Base-by-base conservation (phyloP, 2,797 vertebrate genomes). In the Betta splendens region DNA sequence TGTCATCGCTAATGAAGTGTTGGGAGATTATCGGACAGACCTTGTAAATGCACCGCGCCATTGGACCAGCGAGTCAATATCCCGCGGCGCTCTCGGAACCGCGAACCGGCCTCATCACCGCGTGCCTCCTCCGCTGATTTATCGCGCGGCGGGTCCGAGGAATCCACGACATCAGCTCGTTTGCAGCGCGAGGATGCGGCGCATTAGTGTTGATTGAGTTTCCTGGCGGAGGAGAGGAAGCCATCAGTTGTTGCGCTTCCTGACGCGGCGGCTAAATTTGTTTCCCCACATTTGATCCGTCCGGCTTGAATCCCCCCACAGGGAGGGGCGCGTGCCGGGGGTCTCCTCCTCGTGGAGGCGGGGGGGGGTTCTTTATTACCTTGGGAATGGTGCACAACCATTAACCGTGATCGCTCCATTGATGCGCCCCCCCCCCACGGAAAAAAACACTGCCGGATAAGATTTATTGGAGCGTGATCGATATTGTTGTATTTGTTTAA, bases 401-500 rank as follows among this genome's bases (percentile, higher is more conserved):
- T 77, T 75, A 69, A 71, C 46, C 54, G 72, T 33, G 51, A 85
- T 84, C 65, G 61, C 83, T 83, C 74, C 73, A 79, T 64, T 77
- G 48, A 78, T 77, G 61, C 47, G 71, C 68, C 77, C 75, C 79
- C 68, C 77, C 75, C 79, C 61, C 44, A 61, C 56, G 58, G 46
- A 54, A 85, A 69, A 48, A 55, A 77, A 77, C 63, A 59, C 77
- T 54, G 43, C 49, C 56, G 32, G 31, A 50, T 26, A 47, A 75
- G 79, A 89, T 91, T 83, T 88, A 90, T 88, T 71, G 64, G 51
- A 12, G 13, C 54, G 48, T 68, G 81, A 90, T 89, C 81, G 52
- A 92, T 88, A 81, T 51, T 57, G 75, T 80, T 75, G 69, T 79
- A n/a, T 86, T 72, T 75, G 60, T 79, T 79, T 75, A 79, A 74